Base-by-base conservation (phyloP, 2,888 invertebrate genomes). In the Danaus chrysippus region DNA sequence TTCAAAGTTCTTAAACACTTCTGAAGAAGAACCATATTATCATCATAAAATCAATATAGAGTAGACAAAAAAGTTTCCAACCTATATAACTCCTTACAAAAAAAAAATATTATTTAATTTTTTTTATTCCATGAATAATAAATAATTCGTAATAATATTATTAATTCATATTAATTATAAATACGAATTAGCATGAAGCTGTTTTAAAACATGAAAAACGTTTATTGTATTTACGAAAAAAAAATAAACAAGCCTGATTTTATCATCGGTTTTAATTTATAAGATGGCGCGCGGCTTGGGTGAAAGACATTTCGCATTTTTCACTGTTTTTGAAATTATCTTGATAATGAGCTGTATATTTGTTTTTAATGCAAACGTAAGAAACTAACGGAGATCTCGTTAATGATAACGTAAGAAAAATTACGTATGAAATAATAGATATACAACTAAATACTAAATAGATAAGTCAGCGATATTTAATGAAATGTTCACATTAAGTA, bases 1-100 rank as follows among this genome's bases (percentile, higher is more conserved):
- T 77, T 77, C 76, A 79, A 75, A 81, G 81, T 82, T 80, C 81
- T 82, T 81, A 49, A 49, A 49, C 49, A 84, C 82, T 81, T 78
- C 76, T 70, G 64, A 8, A 34, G 23, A 34, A 34, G 6, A 34
- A 34, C 23, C 23, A 34, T 34, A 2, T 34, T 5, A 6, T 34
- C 23, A 34, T 34, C 23, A 34, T 5, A 34, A 34, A 8, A 5
- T 8, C 23, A 34, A 34, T 34, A 34, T 34, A 34, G 23, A 34
- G 23, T 34, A 34, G 23, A 34, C 23, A 34, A 34, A 34, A 34
- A 34, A 34, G 23, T 34, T 5, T 34, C 8, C 23, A 34, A 2
- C 23, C 23, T 34, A 6, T 3, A 6, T 34, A 34, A 34, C 23
- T 34, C 23, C 23, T 34, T 34, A 34, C 23, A 8, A 5, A 34